Evolutionary conservation across 2,797 vertebrate genomes (phyloP).

Genomic region (Catamblyrhynchus diadema): DNA sequence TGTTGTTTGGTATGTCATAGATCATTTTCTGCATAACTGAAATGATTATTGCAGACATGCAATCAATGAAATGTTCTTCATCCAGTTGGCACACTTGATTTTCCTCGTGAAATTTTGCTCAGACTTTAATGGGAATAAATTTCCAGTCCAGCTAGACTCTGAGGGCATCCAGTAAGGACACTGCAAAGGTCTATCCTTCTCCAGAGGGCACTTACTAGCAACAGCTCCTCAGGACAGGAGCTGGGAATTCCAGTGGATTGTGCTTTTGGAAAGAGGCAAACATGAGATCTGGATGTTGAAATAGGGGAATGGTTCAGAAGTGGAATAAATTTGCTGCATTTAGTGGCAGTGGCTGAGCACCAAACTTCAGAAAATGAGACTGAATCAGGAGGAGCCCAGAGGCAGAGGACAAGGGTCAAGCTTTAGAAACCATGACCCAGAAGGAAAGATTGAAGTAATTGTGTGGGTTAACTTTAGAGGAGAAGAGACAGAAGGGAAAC

Average conservation of each 20-base stretch:
- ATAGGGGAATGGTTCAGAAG: not conserved
- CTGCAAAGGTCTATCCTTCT: not conserved
- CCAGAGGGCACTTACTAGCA: not conserved
- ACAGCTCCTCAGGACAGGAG: not conserved
- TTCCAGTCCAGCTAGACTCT: not conserved
- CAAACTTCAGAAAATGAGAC: not conserved
- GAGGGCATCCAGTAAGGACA: not conserved
- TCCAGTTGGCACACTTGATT: not conserved
- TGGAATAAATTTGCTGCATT: not conserved
- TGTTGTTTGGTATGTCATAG: not conserved
- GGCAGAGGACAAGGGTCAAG: not conserved
- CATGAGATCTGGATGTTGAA: not conserved
- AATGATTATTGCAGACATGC: not conserved
- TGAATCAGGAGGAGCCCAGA: not conserved
- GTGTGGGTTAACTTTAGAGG: not conserved
- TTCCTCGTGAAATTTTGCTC: not conserved
- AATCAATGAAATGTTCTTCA: not conserved
- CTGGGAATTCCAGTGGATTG: rapidly evolving
- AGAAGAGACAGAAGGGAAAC: not conserved
- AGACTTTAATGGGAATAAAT: not conserved
- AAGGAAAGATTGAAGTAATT: not conserved
- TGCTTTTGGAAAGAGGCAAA: not conserved
- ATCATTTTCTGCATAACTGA: not conserved
- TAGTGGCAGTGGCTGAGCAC: not conserved
- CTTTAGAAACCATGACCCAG: not conserved